Conservation (phyloP, 2,113 vertebrate genomes). For the Labrus mixtus region DNA sequence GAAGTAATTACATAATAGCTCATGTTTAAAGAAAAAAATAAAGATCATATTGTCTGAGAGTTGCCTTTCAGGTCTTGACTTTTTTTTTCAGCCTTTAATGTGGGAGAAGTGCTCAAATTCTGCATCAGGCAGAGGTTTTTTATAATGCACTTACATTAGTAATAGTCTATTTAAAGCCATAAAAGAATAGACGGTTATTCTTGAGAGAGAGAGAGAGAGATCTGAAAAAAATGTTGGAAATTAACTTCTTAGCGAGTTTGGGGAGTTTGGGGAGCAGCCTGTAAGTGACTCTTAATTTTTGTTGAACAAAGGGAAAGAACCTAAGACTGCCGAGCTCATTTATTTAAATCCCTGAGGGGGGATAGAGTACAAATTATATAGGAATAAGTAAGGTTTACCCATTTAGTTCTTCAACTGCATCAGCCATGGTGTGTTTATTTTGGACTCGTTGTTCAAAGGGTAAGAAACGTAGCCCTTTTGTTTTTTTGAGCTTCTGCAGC, state of each 20-base stretch:
- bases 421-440: constrained; percentile 47
- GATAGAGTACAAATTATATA: background rate
- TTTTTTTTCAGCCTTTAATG: background rate
- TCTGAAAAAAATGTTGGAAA: background rate
- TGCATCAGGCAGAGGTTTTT: constrained; percentile 1
- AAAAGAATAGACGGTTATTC: background rate
- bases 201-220: background rate
- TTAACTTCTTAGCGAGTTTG: constrained; percentile 3
- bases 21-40: constrained; percentile 2
- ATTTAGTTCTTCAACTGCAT: background rate
- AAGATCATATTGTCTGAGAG: background rate
- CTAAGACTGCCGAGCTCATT: constrained; percentile 2
- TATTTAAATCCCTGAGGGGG: constrained; percentile 11
- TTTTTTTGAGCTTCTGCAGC: constrained; percentile 34
- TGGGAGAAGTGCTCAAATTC: background rate
- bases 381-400: constrained; percentile 1
- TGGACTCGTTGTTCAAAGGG: constrained; percentile 25
- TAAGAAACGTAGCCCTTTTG: constrained; percentile 19
- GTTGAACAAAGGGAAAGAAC: background rate
- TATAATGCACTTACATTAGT: constrained; percentile 10
- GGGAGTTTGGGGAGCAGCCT: background rate
- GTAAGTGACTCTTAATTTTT: background rate
- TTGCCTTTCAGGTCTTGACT: constrained; percentile 25
- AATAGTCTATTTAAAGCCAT: constrained; percentile 22
- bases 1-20: constrained; percentile 19